Percentiles rank a stretch among this genome's conserved stretches.
These are phyloP conservation scores for Neotragus pygmaeus DNA, from an alignment of 2,113 vertebrate genomes.

Conservation along the genomic window DNA sequence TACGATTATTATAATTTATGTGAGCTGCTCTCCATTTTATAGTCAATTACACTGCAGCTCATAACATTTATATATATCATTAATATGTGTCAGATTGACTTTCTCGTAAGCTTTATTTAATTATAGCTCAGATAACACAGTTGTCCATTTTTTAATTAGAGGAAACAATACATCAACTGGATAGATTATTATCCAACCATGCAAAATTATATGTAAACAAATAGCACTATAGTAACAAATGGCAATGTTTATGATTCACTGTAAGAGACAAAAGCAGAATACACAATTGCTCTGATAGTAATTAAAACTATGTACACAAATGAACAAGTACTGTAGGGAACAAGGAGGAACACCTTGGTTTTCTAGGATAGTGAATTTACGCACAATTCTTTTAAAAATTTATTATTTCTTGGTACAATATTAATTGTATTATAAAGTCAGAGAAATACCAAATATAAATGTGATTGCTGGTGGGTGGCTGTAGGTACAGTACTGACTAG, in stretches of 20 bases:
- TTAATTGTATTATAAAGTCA: background rate
- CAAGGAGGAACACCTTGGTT: background rate
- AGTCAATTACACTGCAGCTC: constrained; percentile 42
- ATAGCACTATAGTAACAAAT: background rate
- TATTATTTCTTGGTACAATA: background rate
- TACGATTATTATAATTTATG: constrained; percentile 35
- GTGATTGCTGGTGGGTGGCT: background rate
- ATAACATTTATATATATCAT: constrained; percentile 33
- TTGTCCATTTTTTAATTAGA: background rate
- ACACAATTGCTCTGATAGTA: background rate
- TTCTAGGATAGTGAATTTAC: background rate
- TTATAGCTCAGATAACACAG: background rate
- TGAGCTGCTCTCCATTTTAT: constrained; percentile 20
- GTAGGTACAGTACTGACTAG: background rate
- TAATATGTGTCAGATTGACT: constrained; percentile 39
- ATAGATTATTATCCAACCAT: background rate
- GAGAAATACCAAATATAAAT: background rate
- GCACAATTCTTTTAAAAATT: background rate
- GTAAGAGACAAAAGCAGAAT: background rate
- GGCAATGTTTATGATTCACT: background rate
- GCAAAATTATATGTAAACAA: background rate
- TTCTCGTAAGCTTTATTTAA: constrained; percentile 9
- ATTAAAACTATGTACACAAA: background rate
- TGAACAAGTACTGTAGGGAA: background rate
- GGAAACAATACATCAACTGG: background rate